Percentiles rank a stretch among this genome's conserved stretches.
These are phyloP conservation scores for Protaetia brevitarsis DNA, from an alignment of 1,140 invertebrate species.

Conservation along the genomic window DNA sequence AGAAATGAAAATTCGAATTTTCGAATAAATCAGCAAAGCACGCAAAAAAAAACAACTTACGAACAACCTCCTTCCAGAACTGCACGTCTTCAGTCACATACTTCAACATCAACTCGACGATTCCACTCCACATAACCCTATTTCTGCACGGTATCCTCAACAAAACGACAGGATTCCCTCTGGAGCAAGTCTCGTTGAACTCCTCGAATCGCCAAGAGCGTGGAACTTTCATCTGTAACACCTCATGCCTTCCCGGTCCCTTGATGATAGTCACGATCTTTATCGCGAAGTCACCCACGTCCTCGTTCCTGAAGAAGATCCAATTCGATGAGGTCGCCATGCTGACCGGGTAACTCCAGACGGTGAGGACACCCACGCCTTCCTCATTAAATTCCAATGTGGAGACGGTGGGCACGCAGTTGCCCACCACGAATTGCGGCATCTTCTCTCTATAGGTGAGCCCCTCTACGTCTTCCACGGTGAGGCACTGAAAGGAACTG, in stretches of 20 bases:
- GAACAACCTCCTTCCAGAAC: conserved; percentile 32
- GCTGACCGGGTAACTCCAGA: conserved; percentile 18
- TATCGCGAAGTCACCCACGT: conserved; percentile 40
- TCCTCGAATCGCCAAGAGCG: conserved; percentile 25
- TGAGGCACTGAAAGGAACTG: background rate
- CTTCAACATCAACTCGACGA: conserved; percentile 31
- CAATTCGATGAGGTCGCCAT: conserved; percentile 1
- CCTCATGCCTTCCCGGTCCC: background rate
- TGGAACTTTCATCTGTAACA: conserved; percentile 28
- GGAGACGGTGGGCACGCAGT: background rate
- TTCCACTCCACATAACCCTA: conserved; percentile 30
- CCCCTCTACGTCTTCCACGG: background rate
- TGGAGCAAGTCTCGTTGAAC: too few species aligned
- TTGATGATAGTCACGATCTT: conserved; percentile 26
- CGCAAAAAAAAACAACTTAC: conserved; percentile 20
- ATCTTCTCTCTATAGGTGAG: background rate
- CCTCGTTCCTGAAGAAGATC: conserved; percentile 33
- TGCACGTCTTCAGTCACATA: conserved; percentile 17
- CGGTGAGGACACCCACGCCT: conserved; percentile 21
- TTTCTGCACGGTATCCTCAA: conserved; percentile 36
- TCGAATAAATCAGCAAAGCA: background rate
- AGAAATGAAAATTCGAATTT: background rate
- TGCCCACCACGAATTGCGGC: background rate
- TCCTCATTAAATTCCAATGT: conserved; percentile 2
- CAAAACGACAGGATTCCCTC: background rate